Conservation (phyloP, 2,888 invertebrate genomes). For the Latheticus oryzae region DNA sequence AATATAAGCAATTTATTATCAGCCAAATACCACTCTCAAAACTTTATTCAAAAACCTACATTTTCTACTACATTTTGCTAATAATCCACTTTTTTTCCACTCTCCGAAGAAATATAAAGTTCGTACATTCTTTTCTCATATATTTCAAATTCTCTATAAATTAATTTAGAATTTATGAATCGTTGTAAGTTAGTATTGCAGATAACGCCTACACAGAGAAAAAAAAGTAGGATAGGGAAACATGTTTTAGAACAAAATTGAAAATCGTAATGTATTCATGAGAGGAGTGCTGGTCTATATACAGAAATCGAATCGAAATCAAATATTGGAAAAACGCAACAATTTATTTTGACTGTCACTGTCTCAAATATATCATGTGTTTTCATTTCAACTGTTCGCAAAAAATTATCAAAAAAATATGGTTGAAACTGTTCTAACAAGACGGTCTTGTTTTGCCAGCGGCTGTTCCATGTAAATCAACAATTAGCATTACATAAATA, state of each 20-base stretch:
- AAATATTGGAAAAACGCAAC: constrained; percentile 50
- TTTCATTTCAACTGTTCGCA: background rate
- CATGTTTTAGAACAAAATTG: constrained; percentile 42
- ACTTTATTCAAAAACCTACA: too few species aligned
- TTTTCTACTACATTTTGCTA: too few species aligned
- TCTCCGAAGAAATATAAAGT: too few species aligned
- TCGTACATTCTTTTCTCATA: too few species aligned
- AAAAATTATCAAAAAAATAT: constrained; percentile 11
- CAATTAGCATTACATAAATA: constrained; percentile 18
- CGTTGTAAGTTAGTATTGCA: too few species aligned
- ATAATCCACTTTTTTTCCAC: too few species aligned
- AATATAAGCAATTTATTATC: too few species aligned
- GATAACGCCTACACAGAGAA: too few species aligned
- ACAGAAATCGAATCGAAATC: constrained; percentile 45
- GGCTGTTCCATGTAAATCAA: constrained; percentile 14
- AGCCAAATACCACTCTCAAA: too few species aligned
- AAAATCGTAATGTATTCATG: constrained; percentile 50
- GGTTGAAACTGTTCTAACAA: background rate
- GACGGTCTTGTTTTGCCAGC: background rate
- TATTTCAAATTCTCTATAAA: constrained; percentile 31
- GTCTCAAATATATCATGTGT: constrained; percentile 8
- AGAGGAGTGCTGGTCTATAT: constrained; percentile 44
- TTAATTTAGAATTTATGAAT: constrained; percentile 22
- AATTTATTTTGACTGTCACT: constrained; percentile 46
- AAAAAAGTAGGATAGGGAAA: constrained; percentile 18